Evolutionary conservation across 2,888 invertebrate species (phyloP), one percentile per base, ranked within the genome.

Genomic region (Leuctra nigra): DNA sequence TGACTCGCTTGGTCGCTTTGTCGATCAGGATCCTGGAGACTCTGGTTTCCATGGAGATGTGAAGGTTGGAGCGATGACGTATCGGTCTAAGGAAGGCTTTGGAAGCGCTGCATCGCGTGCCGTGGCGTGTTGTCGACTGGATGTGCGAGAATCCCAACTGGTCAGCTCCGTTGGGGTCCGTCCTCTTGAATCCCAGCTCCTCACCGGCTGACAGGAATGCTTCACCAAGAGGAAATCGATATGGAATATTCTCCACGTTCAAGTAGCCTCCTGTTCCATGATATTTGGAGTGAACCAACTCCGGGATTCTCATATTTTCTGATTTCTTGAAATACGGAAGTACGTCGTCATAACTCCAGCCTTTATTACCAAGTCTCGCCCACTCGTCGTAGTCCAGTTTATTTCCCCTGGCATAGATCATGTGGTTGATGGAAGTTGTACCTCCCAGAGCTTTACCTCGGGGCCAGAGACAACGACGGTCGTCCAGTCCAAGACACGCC

Each of bases 371-470:
- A n/a, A n/a, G n/a, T n/a, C n/a, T n/a, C n/a, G n/a, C n/a, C n/a
- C n/a, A n/a, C n/a, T n/a, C n/a, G n/a, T n/a, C 86, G 68, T 86
- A 93, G 73, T 93, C 92, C 47, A 74, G 74, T 13, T 82, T 82
- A 65, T 89, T 85, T 0, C 91, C 91, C 47, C 93, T 76, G 0
- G 87, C 82, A 68, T 92, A 91, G 1, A 89, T 74, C 84, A 93
- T 85, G 66, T 84, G 90, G 72, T 92, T 92, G 2, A 90, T 83
- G 6, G 88, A 83, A 25, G 89, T 89, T 2, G 86, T 84, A 0
- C 92, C 92, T 0, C 93, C 92, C 16, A 91, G 68, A 0, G 85
- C 87, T n/a, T n/a, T n/a, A n/a, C n/a, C n/a, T n/a, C n/a, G n/a
- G n/a, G n/a, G n/a, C n/a, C n/a, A n/a, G n/a, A 68, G 83, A 66